phyloP scores from a whole-genome alignment of 1,140 invertebrate species.

The Sesamia nonagrioides region DNA sequence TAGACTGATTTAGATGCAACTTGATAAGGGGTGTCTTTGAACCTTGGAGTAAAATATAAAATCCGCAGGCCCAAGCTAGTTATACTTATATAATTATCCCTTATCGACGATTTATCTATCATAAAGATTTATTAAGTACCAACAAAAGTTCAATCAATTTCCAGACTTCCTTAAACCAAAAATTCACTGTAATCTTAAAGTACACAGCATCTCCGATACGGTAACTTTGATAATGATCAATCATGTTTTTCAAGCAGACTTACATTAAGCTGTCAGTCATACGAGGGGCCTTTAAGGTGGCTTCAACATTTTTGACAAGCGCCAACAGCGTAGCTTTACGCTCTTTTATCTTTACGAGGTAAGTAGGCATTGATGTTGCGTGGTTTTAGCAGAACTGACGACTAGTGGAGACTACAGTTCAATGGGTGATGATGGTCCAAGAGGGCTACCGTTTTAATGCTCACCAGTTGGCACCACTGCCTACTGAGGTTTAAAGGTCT shows the following conservation, averaged over 20 bases:
- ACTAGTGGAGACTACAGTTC: not conserved
- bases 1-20: too few species aligned
- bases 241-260: constrained; percentile 18
- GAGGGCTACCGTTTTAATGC: too few species aligned
- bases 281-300: constrained; percentile 19
- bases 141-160: not conserved
- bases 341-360: constrained; percentile 9
- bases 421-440: too few species aligned
- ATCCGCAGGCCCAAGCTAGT: too few species aligned
- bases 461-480: too few species aligned
- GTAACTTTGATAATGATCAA: constrained; percentile 32
- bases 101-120: too few species aligned
- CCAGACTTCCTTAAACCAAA: not conserved
- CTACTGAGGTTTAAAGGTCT: too few species aligned
- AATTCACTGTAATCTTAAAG: not conserved
- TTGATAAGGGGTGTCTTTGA: too few species aligned
- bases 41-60: too few species aligned
- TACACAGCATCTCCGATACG: constrained; percentile 15
- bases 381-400: not conserved
- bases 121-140: too few species aligned
- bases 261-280: constrained; percentile 39
- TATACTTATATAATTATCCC: too few species aligned
- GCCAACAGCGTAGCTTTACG: constrained; percentile 30
- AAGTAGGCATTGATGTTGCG: constrained; percentile 8
- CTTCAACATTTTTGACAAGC: constrained; percentile 14